These are phyloP conservation scores for Ellobius talpinus DNA, from an alignment of 2,113 vertebrate species.

Conservation along the genomic window DNA sequence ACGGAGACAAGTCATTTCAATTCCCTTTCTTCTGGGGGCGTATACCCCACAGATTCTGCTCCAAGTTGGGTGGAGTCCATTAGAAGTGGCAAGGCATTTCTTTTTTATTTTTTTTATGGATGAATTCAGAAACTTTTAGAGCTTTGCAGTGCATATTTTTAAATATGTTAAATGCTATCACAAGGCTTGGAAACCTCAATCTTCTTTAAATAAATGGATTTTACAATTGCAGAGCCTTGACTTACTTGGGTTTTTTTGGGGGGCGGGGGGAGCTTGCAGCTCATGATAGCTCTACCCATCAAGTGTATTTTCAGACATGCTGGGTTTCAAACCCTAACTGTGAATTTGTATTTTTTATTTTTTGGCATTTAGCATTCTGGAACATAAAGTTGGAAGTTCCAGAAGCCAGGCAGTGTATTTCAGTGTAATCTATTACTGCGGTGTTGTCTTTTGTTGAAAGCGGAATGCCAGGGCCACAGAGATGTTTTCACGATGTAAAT, in stretches of 20 bases:
- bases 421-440: conserved; percentile 50
- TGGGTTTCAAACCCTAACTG: conserved; percentile 46
- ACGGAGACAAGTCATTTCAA: conserved; percentile 56
- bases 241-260: conserved; percentile 17
- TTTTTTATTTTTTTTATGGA: conserved; percentile 11
- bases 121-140: conserved; percentile 65
- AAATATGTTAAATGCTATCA: conserved; percentile 69
- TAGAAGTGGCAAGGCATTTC: conserved; percentile 61
- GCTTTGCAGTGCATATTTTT: conserved; percentile 69
- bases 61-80: conserved; percentile 72
- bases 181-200: conserved; percentile 42
- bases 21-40: conserved; percentile 69
- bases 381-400: conserved; percentile 62
- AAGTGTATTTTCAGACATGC: conserved; percentile 43
- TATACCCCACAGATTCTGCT: conserved; percentile 51
- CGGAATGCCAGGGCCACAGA: conserved; percentile 49
- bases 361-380: conserved; percentile 52
- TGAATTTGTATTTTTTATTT: conserved; percentile 26
- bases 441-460: conserved; percentile 53
- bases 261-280: background rate
- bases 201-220: conserved; percentile 70
- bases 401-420: conserved; percentile 60
- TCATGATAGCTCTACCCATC: conserved; percentile 52
- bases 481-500: conserved; percentile 68
- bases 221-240: conserved; percentile 63